Evolutionary conservation across 2,888 invertebrate genomes (phyloP).

Genomic region (Cerastis rubricosa): DNA sequence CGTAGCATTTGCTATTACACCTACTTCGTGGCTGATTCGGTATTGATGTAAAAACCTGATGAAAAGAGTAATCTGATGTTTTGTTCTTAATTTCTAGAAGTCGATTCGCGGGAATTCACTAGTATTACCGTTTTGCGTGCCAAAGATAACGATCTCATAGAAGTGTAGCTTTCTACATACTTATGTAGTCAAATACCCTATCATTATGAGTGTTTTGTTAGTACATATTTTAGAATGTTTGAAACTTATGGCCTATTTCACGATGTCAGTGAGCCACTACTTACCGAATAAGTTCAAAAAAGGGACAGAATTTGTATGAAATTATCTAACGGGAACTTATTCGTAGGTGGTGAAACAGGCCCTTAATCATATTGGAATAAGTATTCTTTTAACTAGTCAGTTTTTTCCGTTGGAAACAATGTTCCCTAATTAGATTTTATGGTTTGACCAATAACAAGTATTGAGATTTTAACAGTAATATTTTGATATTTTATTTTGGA

Average conservation of each 20-base stretch:
- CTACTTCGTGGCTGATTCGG: neutral
- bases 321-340: too few species aligned
- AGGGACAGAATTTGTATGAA: too few species aligned
- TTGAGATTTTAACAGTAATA: neutral
- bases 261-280: too few species aligned
- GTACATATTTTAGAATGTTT: neutral
- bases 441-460: neutral
- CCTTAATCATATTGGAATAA: neutral
- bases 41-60: neutral
- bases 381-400: neutral
- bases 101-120: neutral
- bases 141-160: neutral
- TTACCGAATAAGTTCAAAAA: too few species aligned
- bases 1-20: neutral
- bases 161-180: neutral
- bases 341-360: too few species aligned
- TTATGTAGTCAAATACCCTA: constrained; percentile 17
- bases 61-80: neutral
- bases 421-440: neutral
- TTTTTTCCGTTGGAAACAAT: neutral
- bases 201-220: neutral
- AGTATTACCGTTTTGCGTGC: neutral
- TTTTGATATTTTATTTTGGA: neutral
- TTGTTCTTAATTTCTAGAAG: neutral
- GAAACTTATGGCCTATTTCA: neutral